Evolutionary conservation across 1,140 invertebrate genomes (phyloP), one percentile per base, ranked within the genome.

Genomic region (Berghia stephanieae): DNA sequence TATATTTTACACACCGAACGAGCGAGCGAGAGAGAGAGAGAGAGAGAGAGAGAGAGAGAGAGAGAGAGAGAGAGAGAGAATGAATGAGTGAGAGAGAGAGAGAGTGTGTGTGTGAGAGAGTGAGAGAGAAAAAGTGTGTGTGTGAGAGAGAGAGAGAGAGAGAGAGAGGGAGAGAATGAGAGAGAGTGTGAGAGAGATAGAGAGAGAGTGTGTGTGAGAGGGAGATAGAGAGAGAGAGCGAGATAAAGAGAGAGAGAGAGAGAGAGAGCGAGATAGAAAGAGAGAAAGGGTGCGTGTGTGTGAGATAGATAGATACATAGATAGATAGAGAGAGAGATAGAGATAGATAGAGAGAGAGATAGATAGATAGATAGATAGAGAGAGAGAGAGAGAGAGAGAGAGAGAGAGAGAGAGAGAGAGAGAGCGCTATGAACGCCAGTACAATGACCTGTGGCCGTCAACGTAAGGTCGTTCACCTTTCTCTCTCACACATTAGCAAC

Each of bases 131-230:
- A 27, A 38, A 71, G 13, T 5, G 5, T 24, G 36, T 24, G 18
- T 18, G 43, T 5, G n/a, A 27, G 27, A 13, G 36, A 44, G 3
- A 10, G 4, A 21, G n/a, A 21, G 3, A 42, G 38, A 34, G 57
- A 31, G n/a, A 31, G 6, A 5, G 13, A 71, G 69, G 36, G 24
- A 71, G 42, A 44, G 43, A 24, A 27, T 18, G 4, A 24, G n/a
- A 34, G n/a, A 46, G 16, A n/a, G 69, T 13, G 43, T 4, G 69
- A 24, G 69, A 71, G 43, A 71, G 69, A 71, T n/a, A 44, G 69
- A 27, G 57, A 63, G 57, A 63, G 57, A 63, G 57, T 10, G 57
- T 8, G 57, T 5, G 42, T 18, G 43, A 46, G 43, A 4, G 18
- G 44, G 16, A 18, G 49, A n/a, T n/a, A n/a, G 21, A 13, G n/a